Evolutionary conservation across 2,888 invertebrate species (phyloP).

Genomic region (Bellardia bayeri): DNA sequence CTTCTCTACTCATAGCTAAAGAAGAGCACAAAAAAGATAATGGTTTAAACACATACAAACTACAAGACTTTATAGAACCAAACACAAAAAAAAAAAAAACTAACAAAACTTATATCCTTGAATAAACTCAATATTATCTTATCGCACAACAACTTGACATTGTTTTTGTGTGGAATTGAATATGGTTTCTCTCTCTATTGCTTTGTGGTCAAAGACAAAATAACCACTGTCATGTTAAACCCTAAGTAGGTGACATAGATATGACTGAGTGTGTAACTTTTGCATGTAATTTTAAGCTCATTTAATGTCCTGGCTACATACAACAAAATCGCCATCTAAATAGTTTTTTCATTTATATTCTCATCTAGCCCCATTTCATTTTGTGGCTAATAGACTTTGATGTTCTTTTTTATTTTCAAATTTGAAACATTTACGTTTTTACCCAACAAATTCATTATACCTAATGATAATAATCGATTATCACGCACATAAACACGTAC

Average conservation of each 20-base stretch:
- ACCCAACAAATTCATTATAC: constrained; percentile 36
- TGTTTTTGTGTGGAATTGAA: constrained; percentile 8
- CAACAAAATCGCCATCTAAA: constrained; percentile 22
- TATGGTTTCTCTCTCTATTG: constrained; percentile 8
- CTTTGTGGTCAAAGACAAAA: background rate
- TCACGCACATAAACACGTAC: constrained; percentile 33
- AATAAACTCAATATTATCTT: constrained; percentile 21
- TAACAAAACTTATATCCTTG: constrained; percentile 2
- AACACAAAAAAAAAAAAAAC: background rate
- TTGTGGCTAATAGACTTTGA: background rate
- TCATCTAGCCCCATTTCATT: background rate
- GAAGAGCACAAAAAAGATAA: background rate
- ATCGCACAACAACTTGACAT: constrained; percentile 29
- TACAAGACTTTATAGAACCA: background rate
- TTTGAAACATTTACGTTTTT: constrained; percentile 21
- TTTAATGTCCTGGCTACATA: constrained; percentile 43
- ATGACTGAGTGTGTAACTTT: background rate
- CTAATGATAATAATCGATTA: constrained; percentile 58
- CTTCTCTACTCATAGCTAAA: background rate
- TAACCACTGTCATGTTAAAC: constrained; percentile 6
- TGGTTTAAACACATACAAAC: background rate
- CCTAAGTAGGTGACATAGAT: constrained; percentile 10
- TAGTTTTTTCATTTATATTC: background rate
- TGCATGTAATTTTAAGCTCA: constrained; percentile 18
- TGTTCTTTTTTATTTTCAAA: constrained; percentile 33